Base-by-base conservation (phyloP, 2,888 invertebrate species). In the Acrobasis suavella region DNA sequence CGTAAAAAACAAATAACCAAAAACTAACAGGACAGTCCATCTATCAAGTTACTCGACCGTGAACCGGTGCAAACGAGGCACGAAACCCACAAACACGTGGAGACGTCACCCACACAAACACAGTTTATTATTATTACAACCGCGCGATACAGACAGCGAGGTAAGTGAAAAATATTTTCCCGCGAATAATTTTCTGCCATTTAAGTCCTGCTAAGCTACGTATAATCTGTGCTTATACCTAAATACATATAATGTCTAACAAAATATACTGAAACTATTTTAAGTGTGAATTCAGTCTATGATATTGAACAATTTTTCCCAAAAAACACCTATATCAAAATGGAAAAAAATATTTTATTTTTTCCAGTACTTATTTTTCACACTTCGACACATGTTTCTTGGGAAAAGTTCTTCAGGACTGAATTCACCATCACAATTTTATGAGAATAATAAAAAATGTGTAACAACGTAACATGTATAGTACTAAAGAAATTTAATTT, bases 131-230 rank as follows among this genome's bases (percentile, higher is more conserved):
- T 77, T 77, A 78, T 74, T 78, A 77, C 82, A 65, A 60, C 60
- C 75, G 77, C 73, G 74, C 69, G 66, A 67, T 65, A 76, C 72
- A 63, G 72, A 72, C 69, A 76, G 68, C 68, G 74, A 50, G 66
- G 81, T 76, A 82, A 77, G 72, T 84, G 84, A 80, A 78, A 81
- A 80, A 70, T 76, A 62, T 72, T 69, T 69, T 71, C 61, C 63
- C 64, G 66, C 68, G 65, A 64, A 64, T 49, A 49, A n/a, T 22
- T 52, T 58, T 65, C 58, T 17, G n/a, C 51, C 59, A 63, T 22
- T 22, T 46, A 22, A 58, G 46, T 14, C 46, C n/a, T 14, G 14
- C 32, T 8, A 32, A 32, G 42, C 42, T 42, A 10, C 46, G 12
- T 46, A 46, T 12, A 42, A 12, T 46, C 46, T n/a, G 12, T 46